A percentile compares a stretch with the other conserved stretches of the same genome.
These are phyloP conservation scores for Glyptemys insculpta DNA, from an alignment of 2,797 vertebrate species.

Conservation along the genomic window DNA sequence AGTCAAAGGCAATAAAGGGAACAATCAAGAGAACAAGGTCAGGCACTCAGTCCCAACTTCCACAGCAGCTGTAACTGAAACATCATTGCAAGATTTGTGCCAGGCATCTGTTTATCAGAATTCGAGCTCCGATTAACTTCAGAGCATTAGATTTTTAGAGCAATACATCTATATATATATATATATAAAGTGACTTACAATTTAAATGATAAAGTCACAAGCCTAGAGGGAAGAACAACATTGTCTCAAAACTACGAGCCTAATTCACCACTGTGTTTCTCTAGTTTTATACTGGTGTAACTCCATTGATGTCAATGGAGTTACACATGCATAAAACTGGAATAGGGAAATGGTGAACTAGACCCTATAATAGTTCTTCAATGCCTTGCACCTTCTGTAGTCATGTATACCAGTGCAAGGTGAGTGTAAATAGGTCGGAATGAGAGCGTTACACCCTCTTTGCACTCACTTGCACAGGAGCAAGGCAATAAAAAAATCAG, in stretches of 20 bases:
- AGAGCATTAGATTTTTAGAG: neutral
- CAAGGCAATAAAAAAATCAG: neutral
- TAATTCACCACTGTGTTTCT: neutral
- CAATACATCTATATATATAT: neutral
- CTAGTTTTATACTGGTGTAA: neutral
- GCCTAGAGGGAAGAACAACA: neutral
- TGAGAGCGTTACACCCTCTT: neutral
- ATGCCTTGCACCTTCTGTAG: neutral
- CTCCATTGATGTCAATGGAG: neutral
- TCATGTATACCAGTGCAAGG: neutral
- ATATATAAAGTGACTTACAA: neutral
- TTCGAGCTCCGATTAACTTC: neutral
- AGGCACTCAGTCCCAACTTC: too few species aligned
- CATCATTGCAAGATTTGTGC: neutral
- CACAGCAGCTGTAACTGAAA: too few species aligned
- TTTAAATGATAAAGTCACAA: neutral
- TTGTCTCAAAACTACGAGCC: neutral
- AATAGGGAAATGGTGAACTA: neutral
- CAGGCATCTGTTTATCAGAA: slow-evolving; percentile 2
- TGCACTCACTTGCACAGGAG: neutral
- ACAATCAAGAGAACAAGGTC: too few species aligned
- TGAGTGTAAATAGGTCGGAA: neutral
- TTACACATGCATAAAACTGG: neutral
- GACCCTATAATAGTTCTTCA: neutral
- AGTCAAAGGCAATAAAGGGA: too few species aligned